A percentile compares a stretch with the other conserved stretches of the same genome.
Conservation (phyloP, 1,140 invertebrate genomes). For the Artemia franciscana region DNA sequence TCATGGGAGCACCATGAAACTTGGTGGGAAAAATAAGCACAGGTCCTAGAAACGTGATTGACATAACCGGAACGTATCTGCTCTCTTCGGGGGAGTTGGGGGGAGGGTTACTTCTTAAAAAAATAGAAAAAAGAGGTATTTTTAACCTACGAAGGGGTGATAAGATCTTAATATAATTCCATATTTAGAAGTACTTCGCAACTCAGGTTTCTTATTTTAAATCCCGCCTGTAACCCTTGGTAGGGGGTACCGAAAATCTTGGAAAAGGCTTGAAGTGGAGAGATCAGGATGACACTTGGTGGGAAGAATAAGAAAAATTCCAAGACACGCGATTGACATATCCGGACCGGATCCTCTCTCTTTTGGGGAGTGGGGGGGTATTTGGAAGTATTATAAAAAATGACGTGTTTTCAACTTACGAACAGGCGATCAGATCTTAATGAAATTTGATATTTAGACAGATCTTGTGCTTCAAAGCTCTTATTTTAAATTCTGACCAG, state of each 20-base stretch:
- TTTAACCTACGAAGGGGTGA: neutral
- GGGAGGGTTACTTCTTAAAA: no score
- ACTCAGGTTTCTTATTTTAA: neutral
- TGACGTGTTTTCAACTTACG: no score
- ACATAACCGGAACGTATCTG: no score
- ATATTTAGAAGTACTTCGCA: neutral
- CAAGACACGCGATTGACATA: neutral
- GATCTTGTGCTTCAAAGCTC: no score
- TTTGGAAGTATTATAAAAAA: no score
- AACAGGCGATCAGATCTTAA: no score
- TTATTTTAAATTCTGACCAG: no score
- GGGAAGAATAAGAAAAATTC: neutral
- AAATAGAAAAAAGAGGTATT: no score
- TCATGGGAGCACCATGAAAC: neutral
- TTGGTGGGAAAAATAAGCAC: neutral
- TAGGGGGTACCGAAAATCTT: neutral
- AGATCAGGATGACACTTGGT: neutral
- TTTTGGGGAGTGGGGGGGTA: neutral
- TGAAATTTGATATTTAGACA: no score
- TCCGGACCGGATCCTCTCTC: neutral
- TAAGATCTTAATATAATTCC: neutral
- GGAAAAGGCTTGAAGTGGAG: neutral
- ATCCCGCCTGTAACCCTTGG: neutral
- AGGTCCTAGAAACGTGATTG: no score
- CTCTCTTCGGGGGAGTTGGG: no score